Percentiles rank a stretch among this genome's conserved stretches.
Evolutionary conservation across 1,140 invertebrate genomes (phyloP).

Genomic region (Eumaeus atala): DNA sequence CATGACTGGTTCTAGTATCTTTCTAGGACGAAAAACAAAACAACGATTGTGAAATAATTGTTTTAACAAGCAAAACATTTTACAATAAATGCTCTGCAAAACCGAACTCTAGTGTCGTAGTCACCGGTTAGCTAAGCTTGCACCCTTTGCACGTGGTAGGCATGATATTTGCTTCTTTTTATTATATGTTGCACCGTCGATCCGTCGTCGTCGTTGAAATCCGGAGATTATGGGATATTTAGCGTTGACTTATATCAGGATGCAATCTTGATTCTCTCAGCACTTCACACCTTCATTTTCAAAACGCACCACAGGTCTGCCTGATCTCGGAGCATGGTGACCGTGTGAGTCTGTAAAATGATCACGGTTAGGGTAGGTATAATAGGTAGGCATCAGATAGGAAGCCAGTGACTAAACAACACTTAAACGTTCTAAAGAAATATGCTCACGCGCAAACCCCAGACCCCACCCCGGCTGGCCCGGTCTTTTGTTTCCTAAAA

Average conservation of each 20-base stretch:
- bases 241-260: constrained; percentile 10
- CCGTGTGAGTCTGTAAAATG: background rate
- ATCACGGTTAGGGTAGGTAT: background rate
- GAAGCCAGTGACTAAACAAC: background rate
- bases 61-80: no score
- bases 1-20: no score
- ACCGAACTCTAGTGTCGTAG: constrained; percentile 5
- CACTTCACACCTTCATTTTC: background rate
- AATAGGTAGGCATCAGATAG: background rate
- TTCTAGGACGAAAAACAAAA: background rate
- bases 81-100: constrained; percentile 14
- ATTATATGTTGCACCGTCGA: constrained; percentile 6
- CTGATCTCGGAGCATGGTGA: no score
- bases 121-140: constrained; percentile 15
- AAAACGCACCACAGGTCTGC: no score
- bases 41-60: background rate
- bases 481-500: no score
- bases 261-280: constrained; percentile 13
- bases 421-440: background rate
- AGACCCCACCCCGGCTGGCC: no score
- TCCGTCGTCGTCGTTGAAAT: constrained; percentile 2
- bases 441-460: background rate
- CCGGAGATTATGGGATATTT: constrained; percentile 15
- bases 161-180: constrained; percentile 14
- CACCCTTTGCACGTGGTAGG: constrained; percentile 17